phyloP scores from a whole-genome alignment of 2,113 vertebrate genomes.

The Barnardius zonarius region DNA sequence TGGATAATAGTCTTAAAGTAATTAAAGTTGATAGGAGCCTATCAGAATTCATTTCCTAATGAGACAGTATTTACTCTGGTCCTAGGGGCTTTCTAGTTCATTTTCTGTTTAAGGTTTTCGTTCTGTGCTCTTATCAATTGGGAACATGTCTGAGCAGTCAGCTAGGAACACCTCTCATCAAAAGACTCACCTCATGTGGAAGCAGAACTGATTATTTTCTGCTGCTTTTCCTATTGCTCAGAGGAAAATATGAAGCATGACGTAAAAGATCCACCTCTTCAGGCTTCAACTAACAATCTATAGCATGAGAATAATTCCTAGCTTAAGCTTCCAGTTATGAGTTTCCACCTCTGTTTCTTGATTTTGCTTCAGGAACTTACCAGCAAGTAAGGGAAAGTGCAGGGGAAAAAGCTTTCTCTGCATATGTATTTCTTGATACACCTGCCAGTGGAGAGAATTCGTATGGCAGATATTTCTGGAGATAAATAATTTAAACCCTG shows the following conservation, averaged over 20 bases:
- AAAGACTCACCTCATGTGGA: neutral
- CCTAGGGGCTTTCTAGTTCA: conserved; percentile 22
- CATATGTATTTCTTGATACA: neutral
- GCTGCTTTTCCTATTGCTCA: neutral
- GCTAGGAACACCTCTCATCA: neutral
- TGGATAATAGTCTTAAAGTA: conserved; percentile 16
- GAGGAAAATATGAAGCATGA: neutral
- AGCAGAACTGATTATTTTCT: neutral
- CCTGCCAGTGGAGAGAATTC: neutral
- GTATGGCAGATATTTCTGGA: neutral
- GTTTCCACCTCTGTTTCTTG: neutral
- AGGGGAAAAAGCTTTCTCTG: neutral
- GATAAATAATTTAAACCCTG: neutral
- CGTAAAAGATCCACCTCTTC: neutral
- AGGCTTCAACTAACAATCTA: neutral
- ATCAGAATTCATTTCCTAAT: neutral
- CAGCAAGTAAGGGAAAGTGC: neutral
- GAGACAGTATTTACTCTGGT: neutral
- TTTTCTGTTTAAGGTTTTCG: conserved; percentile 5
- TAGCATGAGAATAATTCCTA: neutral
- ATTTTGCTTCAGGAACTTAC: neutral
- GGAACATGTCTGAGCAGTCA: conserved; percentile 4
- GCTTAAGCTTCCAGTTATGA: neutral
- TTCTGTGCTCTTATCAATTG: neutral
- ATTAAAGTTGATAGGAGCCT: conserved; percentile 27